Percentiles rank a stretch among this genome's conserved stretches.
Evolutionary conservation across 2,113 vertebrate genomes (phyloP).

Genomic region (Sinocyclocheilus anshuiensis): DNA sequence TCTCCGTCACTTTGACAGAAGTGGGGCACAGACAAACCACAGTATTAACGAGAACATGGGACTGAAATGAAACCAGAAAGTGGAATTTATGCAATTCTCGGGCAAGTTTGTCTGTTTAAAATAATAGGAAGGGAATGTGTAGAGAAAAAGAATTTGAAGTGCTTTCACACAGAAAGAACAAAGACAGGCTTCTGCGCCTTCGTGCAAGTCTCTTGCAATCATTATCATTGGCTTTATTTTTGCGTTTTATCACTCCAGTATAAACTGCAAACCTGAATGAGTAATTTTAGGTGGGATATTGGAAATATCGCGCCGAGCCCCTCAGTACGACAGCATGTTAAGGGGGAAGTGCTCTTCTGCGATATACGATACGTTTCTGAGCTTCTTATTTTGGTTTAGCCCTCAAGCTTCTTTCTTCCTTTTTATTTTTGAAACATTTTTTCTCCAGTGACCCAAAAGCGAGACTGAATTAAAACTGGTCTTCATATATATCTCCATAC

Average conservation of each 20-base stretch:
- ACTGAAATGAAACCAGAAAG: background rate
- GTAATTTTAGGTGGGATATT: constrained; percentile 7
- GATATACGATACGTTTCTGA: background rate
- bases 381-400: constrained; percentile 32
- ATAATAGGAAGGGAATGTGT: constrained; percentile 10
- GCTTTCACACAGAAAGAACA: constrained; percentile 33
- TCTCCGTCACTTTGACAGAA: background rate
- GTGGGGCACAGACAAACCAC: background rate
- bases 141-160: constrained; percentile 35
- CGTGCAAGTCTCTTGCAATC: constrained; percentile 27
- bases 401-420: constrained; percentile 17
- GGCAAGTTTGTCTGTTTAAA: background rate
- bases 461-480: constrained; percentile 67
- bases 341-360: constrained; percentile 40
- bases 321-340: constrained; percentile 30
- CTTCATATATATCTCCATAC: constrained; percentile 76
- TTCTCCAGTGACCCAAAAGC: constrained; percentile 33
- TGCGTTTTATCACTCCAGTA: constrained; percentile 68
- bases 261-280: constrained; percentile 56
- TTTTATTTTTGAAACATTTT: background rate
- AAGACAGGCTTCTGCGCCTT: background rate
- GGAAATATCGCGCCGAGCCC: constrained; percentile 39
- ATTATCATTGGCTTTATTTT: background rate
- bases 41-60: background rate
- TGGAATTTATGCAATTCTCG: constrained; percentile 6